phyloP scores from a whole-genome alignment of 2,888 invertebrate species.

The Argyresthia goedartella region DNA sequence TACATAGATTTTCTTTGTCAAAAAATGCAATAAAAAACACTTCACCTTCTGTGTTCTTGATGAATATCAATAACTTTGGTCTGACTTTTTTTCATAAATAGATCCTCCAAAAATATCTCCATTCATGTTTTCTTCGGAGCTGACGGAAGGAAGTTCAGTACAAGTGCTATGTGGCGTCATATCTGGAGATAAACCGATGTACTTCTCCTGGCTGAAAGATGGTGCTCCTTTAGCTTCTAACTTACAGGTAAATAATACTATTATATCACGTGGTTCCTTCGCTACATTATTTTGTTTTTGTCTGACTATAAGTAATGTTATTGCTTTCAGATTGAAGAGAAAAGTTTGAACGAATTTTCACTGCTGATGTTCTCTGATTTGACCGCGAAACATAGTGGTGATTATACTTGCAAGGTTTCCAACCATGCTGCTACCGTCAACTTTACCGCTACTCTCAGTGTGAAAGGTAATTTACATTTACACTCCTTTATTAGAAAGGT shows the following conservation, averaged over 20 bases:
- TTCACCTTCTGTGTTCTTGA: too few species aligned
- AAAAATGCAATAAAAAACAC: too few species aligned
- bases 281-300: not conserved
- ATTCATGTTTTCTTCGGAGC: slow-evolving; percentile 85
- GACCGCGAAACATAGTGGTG: slow-evolving; percentile 75
- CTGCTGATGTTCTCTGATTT: slow-evolving; percentile 78
- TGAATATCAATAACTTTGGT: too few species aligned
- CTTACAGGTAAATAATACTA: slow-evolving; percentile 60
- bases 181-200: slow-evolving; percentile 77
- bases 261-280: not conserved
- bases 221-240: slow-evolving; percentile 70
- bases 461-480: slow-evolving; percentile 67
- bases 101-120: slow-evolving; percentile 89
- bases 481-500: too few species aligned
- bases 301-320: too few species aligned
- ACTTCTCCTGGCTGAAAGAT: slow-evolving; percentile 78
- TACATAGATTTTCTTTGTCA: too few species aligned
- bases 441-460: slow-evolving; percentile 76
- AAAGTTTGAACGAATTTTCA: slow-evolving; percentile 77
- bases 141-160: slow-evolving; percentile 84
- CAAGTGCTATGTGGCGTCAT: slow-evolving; percentile 86
- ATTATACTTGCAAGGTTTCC: slow-evolving; percentile 78
- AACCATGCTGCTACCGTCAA: slow-evolving; percentile 77
- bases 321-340: slow-evolving; percentile 75
- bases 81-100: slow-evolving; percentile 32